phyloP scores from a whole-genome alignment of 2,113 vertebrate genomes.

The Nibea coibor region DNA sequence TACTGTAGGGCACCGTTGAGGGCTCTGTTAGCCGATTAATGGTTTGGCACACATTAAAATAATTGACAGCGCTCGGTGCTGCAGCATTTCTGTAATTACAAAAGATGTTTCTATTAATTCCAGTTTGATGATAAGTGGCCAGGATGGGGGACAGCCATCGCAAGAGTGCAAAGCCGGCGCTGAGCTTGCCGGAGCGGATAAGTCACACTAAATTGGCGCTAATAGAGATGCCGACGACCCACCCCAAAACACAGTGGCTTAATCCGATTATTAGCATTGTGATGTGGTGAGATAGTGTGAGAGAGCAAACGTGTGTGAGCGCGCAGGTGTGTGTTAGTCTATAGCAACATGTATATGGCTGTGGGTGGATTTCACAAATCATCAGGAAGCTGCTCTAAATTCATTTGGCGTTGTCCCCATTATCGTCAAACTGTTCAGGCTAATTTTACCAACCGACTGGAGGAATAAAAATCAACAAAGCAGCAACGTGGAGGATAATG shows the following conservation, averaged over 20 bases:
- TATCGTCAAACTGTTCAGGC: conserved; percentile 69
- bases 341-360: not conserved
- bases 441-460: conserved; percentile 71
- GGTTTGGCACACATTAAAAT: conserved; percentile 77
- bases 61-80: conserved; percentile 71
- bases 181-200: conserved; percentile 59
- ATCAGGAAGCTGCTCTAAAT: conserved; percentile 70
- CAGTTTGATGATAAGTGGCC: conserved; percentile 71
- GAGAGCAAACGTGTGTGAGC: not conserved
- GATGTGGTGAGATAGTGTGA: conserved; percentile 34
- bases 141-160: conserved; percentile 31
- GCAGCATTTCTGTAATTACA: conserved; percentile 76
- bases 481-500: conserved; percentile 48
- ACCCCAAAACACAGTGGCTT: conserved; percentile 64
- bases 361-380: conserved; percentile 47
- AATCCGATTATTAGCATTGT: conserved; percentile 75
- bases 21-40: conserved; percentile 76
- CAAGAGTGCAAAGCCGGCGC: conserved; percentile 60
- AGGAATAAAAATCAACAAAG: conserved; percentile 60
- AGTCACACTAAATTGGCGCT: conserved; percentile 76
- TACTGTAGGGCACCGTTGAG: conserved; percentile 69
- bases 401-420: conserved; percentile 56
- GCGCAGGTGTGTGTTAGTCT: conserved; percentile 20
- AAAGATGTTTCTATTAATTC: conserved; percentile 79
- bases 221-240: conserved; percentile 66